Conservation (phyloP, 1,140 invertebrate genomes). For the Ceratosolen solmsi region DNA sequence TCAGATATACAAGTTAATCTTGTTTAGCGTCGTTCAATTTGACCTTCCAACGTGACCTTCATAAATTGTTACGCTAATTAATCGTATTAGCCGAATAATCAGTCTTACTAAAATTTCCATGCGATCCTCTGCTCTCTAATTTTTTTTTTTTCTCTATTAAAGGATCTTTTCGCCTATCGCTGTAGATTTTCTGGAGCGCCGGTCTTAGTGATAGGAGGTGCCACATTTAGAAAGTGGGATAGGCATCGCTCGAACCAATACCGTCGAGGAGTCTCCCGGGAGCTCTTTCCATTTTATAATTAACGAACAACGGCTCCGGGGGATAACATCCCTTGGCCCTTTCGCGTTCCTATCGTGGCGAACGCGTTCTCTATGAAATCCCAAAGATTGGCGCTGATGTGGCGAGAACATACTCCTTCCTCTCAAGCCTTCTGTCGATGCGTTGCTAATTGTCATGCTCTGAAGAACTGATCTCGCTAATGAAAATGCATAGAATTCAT, state of each 20-base stretch:
- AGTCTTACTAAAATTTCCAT: too few relatives aligned
- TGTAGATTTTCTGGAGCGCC: not conserved
- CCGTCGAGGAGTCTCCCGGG: conserved; percentile 41
- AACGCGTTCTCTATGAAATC: conserved; percentile 4
- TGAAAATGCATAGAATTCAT: conserved; percentile 43
- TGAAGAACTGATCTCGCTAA: conserved; percentile 40
- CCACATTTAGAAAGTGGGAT: not conserved
- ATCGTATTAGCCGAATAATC: not conserved
- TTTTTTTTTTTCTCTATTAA: not conserved
- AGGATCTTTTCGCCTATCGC: too few relatives aligned
- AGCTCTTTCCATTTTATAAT: conserved; percentile 52
- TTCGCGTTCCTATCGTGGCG: conserved; percentile 15
- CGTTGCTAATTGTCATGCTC: conserved; percentile 49
- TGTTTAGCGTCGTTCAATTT: too few relatives aligned
- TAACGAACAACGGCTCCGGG: conserved; percentile 44
- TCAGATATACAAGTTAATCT: too few relatives aligned
- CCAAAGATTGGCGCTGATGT: not conserved
- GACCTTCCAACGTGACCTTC: too few relatives aligned
- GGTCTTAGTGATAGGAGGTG: too few relatives aligned
- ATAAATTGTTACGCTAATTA: conserved; percentile 36
- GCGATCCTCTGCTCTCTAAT: not conserved
- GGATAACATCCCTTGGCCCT: conserved; percentile 26
- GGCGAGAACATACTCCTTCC: conserved; percentile 25
- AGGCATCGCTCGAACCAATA: conserved; percentile 40
- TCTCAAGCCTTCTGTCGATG: not conserved